Evolutionary conservation across 2,113 vertebrate species (phyloP).

Genomic region (Microtus oregoni): DNA sequence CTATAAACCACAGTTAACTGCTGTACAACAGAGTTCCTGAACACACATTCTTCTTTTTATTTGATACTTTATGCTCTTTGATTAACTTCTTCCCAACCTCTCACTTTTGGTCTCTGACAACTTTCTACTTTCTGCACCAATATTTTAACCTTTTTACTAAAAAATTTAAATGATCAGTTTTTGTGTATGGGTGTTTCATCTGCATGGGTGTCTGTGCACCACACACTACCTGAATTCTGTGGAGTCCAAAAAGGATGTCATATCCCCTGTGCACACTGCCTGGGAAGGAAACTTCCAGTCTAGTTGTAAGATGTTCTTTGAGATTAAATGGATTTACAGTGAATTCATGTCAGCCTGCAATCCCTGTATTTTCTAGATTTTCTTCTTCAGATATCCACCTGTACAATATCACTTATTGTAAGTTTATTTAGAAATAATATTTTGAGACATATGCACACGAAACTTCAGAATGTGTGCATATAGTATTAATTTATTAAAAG

Average conservation of each 20-base stretch:
- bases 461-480: not conserved
- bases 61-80: not conserved
- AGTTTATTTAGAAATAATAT: conserved; percentile 30
- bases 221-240: not conserved
- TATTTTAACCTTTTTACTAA: not conserved
- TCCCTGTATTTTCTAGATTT: not conserved
- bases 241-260: not conserved
- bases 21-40: not conserved
- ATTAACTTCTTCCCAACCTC: not conserved
- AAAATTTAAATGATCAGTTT: not conserved
- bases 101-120: not conserved
- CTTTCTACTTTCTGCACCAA: not conserved
- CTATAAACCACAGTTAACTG: not conserved
- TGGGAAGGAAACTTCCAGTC: not conserved
- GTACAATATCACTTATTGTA: not conserved
- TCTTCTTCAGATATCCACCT: not conserved
- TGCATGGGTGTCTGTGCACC: not conserved
- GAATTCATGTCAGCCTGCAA: not conserved
- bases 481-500: not conserved
- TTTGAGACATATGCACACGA: not conserved
- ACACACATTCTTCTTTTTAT: not conserved
- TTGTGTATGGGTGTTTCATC: not conserved
- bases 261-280: not conserved
- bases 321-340: not conserved
- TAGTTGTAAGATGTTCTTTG: conserved; percentile 14